Base-by-base conservation (phyloP, 2,888 invertebrate genomes). In the Epistrophella euchroma region DNA sequence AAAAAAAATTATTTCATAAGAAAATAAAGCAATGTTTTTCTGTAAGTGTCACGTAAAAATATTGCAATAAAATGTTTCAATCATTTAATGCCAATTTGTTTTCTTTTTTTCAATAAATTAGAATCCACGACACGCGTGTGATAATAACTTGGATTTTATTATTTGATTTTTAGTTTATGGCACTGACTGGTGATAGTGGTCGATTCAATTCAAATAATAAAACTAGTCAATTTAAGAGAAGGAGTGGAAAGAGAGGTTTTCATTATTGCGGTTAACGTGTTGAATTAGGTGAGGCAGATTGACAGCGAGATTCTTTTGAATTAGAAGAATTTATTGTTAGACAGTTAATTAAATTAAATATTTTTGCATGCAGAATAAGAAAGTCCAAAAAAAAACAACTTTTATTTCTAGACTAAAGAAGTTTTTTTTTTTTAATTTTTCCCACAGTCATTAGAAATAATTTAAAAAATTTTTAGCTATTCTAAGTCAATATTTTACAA, bases 41-140 rank as follows among this genome's bases (percentile, higher is more conserved):
- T 32, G 32, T 32, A 19, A 19, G 9, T 66, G 43, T 85, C 80
- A 80, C 80, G 74, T 79, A 68, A 43, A 75, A 75, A 76, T 68
- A 75, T 62, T 75, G 71, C 75, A 68, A 80, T 84, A 52, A 75
- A 80, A 50, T 40, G 37, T 64, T 52, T 28, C 58, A 75, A 79
- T 84, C 70, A 50, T 37, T 71, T 52, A 56, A 66, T 79, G 52
- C 56, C 74, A 62, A 60, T 45, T 73, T 56, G 64, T 71, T 56
- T 84, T 75, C 47, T 37, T 40, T 40, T 4, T 78, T 40, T 50
- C 56, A 78, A 28, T 73, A 25, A 66, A 82, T 82, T 77, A 60
- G 77, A 77, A 77, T 58, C 58, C 62, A n/a, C 47, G 32, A 52
- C 83, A 73, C 68, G 73, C 60, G 72, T 78, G 73, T 73, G 62